Evolutionary conservation across 1,140 invertebrate genomes (phyloP), one percentile per base, ranked within the genome.

Genomic region (Cotesia vestalis): DNA sequence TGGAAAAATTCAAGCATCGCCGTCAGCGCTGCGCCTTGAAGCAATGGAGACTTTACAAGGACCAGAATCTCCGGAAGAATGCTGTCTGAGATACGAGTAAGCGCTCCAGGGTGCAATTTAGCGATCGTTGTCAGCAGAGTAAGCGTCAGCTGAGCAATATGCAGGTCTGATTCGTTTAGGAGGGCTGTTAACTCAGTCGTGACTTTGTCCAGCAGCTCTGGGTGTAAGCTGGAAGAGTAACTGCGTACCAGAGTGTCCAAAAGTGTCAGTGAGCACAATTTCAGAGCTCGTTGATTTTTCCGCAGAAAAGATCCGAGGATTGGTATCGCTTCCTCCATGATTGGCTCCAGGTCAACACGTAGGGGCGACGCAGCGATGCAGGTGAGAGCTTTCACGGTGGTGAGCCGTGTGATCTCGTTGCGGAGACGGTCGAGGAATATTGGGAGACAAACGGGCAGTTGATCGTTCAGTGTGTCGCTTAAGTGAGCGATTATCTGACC

Each of bases 401-500:
- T 98, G 5, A 99, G 87, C 40, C 98, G 89, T 1, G 98, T 99
- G 38, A 99, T 98, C 89, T 99, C 98, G 85, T 99, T 99, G 66
- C 93, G 92, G 14, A 99, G 84, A 74, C 97, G 90, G 83, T 99
- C 97, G 79, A 99, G 87, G 79, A 99, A 97, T 79, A 99, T 94
- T 3, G 97, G 96, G 71, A 99, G 87, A 85, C 96, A 98, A 9
- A 91, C 90, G 2, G 90, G 90, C 53, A 98, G 87, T 83, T 98
- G 95, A 61, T 87, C 86, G 82, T 91, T 83, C 2, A 91, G 85
- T 69, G 84, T 90, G 84, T 98, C 96, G 6, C 96, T 97, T 71
- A 98, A 91, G 82, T 96, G 95, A 72, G 94, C 93, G 36, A 99
- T 91, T 55, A 98, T 94, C 85, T 98, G 96, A 27, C 96, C 97